Percentiles rank a stretch among this genome's conserved stretches.
Evolutionary conservation across 2,797 vertebrate species (phyloP).

Genomic region (Margarornis squamiger): DNA sequence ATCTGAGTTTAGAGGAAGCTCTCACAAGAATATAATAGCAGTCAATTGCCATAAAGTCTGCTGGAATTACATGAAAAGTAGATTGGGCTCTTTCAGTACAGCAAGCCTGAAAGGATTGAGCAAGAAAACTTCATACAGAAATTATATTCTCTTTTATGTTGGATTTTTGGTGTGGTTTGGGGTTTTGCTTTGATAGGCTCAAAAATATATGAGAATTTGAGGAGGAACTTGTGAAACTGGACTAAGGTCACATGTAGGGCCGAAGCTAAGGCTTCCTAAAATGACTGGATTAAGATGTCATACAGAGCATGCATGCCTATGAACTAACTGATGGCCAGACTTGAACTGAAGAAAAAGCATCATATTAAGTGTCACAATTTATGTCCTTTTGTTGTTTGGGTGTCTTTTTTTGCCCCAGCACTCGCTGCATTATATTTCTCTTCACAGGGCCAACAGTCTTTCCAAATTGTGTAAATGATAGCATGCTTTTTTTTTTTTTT

Average conservation of each 20-base stretch:
- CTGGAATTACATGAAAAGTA: background rate
- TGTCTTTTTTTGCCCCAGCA: too few species aligned
- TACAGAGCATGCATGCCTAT: background rate
- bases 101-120: background rate
- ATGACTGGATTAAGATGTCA: background rate
- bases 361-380: background rate
- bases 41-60: background rate
- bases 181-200: background rate
- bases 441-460: background rate
- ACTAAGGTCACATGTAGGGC: background rate
- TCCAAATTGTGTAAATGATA: background rate
- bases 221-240: background rate
- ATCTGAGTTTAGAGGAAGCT: background rate
- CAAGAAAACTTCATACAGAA: background rate
- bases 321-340: background rate
- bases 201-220: background rate
- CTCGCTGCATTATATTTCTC: background rate
- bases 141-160: background rate
- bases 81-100: background rate
- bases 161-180: background rate
- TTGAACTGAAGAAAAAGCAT: background rate
- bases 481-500: background rate
- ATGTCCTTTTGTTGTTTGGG: background rate
- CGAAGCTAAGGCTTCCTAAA: background rate
- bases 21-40: background rate